A percentile compares a stretch with the other conserved stretches of the same genome.
These are phyloP conservation scores for Ondatra zibethicus DNA, from an alignment of 2,113 vertebrate genomes.

Conservation along the genomic window DNA sequence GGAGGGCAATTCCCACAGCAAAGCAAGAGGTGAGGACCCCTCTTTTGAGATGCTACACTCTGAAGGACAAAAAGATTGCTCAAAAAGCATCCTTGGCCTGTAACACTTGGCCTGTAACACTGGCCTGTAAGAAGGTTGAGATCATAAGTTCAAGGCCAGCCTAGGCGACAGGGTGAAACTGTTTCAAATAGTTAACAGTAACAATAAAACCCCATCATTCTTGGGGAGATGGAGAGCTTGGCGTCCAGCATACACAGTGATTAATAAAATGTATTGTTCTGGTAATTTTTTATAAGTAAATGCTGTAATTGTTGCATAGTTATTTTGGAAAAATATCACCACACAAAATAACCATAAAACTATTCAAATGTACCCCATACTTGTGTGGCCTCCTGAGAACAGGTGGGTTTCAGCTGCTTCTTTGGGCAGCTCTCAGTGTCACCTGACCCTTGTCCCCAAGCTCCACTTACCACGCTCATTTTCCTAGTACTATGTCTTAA, in stretches of 20 bases:
- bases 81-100: neutral
- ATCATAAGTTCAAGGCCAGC: neutral
- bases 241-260: neutral
- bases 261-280: neutral
- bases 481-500: neutral
- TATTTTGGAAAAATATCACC: neutral
- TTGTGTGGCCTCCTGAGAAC: constrained; percentile 64
- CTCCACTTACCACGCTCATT: neutral
- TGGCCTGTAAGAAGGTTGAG: neutral
- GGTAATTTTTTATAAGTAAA: neutral
- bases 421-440: constrained; percentile 31
- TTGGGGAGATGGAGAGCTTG: neutral
- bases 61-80: neutral
- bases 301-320: neutral
- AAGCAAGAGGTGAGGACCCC: too few species aligned
- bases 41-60: neutral
- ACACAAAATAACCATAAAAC: too few species aligned
- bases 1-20: neutral
- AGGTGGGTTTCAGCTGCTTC: constrained; percentile 23
- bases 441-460: neutral
- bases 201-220: neutral
- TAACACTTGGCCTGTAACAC: neutral
- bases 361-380: neutral
- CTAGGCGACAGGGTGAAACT: too few species aligned
- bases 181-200: neutral